Evolutionary conservation across 2,888 invertebrate genomes (phyloP), one percentile per base, ranked within the genome.

Genomic region (Heliconius ethilla): DNA sequence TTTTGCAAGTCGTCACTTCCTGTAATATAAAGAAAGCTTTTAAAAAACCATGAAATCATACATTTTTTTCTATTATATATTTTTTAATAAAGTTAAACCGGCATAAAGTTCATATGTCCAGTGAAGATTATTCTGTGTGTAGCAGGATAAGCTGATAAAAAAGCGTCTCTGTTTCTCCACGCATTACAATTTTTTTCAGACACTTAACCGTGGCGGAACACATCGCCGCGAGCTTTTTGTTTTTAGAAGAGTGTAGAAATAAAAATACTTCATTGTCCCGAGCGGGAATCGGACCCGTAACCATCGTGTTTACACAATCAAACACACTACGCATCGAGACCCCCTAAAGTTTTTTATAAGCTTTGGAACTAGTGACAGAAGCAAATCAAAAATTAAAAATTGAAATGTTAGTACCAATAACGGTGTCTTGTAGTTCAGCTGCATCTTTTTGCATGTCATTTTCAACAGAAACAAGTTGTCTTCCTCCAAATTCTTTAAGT

Each of bases 401-500:
- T 15, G 15, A 7, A n/a, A 74, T 74, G 11, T 25, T 81, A 84
- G 80, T 82, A 96, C 96, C 96, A 85, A 96, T 95, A 83, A 97
- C 95, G 29, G 95, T 87, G 79, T 96, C 96, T 70, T 94, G 89
- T 4, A 94, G 91, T 22, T 91, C 91, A 37, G 95, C 95, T 70
- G 96, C 95, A 85, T 97, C 96, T 82, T 96, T 96, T 75, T 97
- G 95, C 96, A 98, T 97, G 90, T 99, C 99, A 87, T 98, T 99
- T 91, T 99, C 99, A 1, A 98, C 98, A 0, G 99, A 99, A 4
- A 97, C 96, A 10, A 99, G 93, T 79, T 95, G 94, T 84, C 96
- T 95, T 70, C 96, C 96, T 82, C 96, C 96, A 89, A 97, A 99
- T 87, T 97, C 96, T 78, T 96, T 96, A 77, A 99, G 91, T 86